Evolutionary conservation across 2,888 invertebrate species (phyloP).

Genomic region (Nasonia oneida): DNA sequence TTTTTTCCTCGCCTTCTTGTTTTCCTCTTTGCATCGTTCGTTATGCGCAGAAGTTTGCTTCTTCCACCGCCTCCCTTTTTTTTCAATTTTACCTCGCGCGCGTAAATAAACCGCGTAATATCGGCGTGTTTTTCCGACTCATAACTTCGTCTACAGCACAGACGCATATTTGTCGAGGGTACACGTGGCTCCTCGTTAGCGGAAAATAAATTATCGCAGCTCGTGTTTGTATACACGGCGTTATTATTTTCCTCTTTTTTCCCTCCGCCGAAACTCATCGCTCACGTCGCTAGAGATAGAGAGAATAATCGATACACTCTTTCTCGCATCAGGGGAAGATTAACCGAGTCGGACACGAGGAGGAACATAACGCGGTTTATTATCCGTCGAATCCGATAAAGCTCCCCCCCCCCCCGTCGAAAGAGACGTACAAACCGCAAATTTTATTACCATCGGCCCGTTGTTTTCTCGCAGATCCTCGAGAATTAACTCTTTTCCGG

Average conservation of each 20-base stretch:
- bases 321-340: not conserved
- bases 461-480: not conserved
- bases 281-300: not conserved
- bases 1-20: not conserved
- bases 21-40: not conserved
- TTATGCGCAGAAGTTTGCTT: not conserved
- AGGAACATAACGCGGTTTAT: not conserved
- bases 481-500: not conserved
- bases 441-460: not conserved
- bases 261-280: not conserved
- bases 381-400: slow-evolving; percentile 19
- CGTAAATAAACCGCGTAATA: not conserved
- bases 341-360: not conserved
- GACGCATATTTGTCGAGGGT: not conserved
- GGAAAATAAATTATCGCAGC: not conserved
- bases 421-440: not conserved
- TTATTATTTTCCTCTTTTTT: not conserved
- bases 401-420: not conserved
- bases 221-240: not conserved
- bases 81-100: not conserved
- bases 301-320: not conserved
- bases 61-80: not conserved
- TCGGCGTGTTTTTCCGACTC: not conserved
- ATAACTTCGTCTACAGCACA: no score
- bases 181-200: not conserved